A percentile compares a stretch with the other conserved stretches of the same genome.
Evolutionary conservation across 2,888 invertebrate species (phyloP).

Genomic region (Norana najaformis): DNA sequence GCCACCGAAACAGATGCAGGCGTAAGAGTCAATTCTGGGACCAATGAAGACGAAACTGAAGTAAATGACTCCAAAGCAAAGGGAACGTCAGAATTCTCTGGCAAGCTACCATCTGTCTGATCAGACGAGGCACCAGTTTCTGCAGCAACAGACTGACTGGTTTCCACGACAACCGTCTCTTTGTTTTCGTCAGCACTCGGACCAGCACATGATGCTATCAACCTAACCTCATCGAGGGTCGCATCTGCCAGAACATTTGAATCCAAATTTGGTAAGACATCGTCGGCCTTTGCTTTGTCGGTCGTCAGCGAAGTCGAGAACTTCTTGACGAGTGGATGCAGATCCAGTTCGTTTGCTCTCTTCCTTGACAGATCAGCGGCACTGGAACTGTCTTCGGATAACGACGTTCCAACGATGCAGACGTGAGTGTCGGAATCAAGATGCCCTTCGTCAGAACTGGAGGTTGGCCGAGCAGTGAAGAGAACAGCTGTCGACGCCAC

Average conservation of each 20-base stretch:
- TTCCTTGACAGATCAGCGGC: neutral
- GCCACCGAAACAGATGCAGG: neutral
- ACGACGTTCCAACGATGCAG: constrained; percentile 16
- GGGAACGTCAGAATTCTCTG: neutral
- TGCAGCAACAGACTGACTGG: neutral
- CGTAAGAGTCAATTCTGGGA: constrained; percentile 3
- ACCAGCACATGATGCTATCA: neutral
- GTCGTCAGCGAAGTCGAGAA: neutral
- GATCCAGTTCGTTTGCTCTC: neutral
- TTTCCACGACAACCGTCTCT: neutral
- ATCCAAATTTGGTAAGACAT: neutral
- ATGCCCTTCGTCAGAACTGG: neutral
- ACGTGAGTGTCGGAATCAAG: neutral
- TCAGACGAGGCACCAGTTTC: neutral
- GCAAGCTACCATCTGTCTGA: neutral
- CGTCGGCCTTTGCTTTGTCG: neutral
- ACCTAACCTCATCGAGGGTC: neutral
- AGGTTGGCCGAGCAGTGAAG: constrained; percentile 23
- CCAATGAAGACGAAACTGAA: neutral
- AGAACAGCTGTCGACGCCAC: constrained; percentile 24
- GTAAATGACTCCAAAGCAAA: too few species aligned
- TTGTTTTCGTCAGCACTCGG: neutral
- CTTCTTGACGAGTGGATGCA: neutral
- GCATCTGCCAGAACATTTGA: neutral
- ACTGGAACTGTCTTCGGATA: neutral